Base-by-base conservation (phyloP, 2,888 invertebrate genomes). In the Meta bourneti region DNA sequence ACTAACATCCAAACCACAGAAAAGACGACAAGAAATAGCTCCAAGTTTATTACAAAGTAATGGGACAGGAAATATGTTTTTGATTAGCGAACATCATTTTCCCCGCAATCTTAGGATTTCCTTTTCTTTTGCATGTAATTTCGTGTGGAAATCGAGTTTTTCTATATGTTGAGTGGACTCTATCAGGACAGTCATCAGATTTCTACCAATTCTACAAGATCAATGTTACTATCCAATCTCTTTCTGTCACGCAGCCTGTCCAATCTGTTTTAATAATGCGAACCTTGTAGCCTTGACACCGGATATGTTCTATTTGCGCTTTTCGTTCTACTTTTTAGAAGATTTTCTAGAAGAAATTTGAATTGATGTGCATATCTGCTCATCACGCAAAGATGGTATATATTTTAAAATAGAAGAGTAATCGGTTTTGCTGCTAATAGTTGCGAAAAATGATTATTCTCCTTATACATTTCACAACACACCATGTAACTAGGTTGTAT, bases 151-250 rank as follows among this genome's bases (percentile, higher is more conserved):
- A 83, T 20, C 49, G 54, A 61, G 54, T 20, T 75, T 48, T 84
- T 75, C 34, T 16, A 61, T 61, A 9, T 11, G 7, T 34, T 16
- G 20, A 51, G 52, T 16, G 1, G 78, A 20, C 20, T 49, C 69
- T 61, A 84, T 84, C 69, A 34, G n/a, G n/a, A 48, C 61, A 54
- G 16, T 20, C 19, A 75, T 78, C 9, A 9, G 69, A 72, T 61
- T 86, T 34, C 19, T 61, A 49, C 54, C 54, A 34, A 16, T 84
- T 84, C 69, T 74, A 51, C 78, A 69, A 78, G 78, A 86, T 86
- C 86, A 86, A 78, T 78, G 71, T 78, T 78, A 70, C 70, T 52
- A 78, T 70, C 74, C 49, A 84, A 75, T 84, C 54, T 61, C 74
- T 20, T 54, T 19, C 0, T 8, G 52, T 86, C 86, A 86, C 86